These are phyloP conservation scores for Tachina fera DNA, from an alignment of 2,888 invertebrate species.

Conservation along the genomic window DNA sequence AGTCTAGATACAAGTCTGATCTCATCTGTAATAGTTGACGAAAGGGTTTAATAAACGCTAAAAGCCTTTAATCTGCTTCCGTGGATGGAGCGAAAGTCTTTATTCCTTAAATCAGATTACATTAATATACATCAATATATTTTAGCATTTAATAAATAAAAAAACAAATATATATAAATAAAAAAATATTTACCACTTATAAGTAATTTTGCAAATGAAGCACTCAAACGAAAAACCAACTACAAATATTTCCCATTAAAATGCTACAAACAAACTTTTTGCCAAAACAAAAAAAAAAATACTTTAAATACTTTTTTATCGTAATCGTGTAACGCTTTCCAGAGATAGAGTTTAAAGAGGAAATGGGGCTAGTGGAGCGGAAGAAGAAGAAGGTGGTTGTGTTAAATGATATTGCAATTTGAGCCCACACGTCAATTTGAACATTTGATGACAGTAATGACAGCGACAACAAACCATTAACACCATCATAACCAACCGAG, in stretches of 20 bases:
- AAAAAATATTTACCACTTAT: not conserved
- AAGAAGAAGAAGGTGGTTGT: not conserved
- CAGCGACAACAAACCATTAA: constrained; percentile 67
- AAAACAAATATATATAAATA: not conserved
- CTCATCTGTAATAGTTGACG: too few species aligned
- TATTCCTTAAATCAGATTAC: too few species aligned
- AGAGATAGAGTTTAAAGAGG: not conserved
- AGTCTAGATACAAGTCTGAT: too few species aligned
- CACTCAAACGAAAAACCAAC: not conserved
- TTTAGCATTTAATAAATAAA: not conserved
- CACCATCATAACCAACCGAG: constrained; percentile 57
- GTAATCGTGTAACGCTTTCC: constrained; percentile 31
- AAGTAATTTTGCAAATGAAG: not conserved
- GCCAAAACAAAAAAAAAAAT: not conserved
- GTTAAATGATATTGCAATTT: constrained; percentile 62
- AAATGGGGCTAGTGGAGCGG: not conserved
- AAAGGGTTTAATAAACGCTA: too few species aligned
- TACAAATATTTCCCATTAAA: constrained; percentile 48
- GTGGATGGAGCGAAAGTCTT: too few species aligned
- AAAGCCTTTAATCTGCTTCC: too few species aligned
- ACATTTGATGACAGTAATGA: constrained; percentile 65
- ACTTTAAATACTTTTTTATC: constrained; percentile 38
- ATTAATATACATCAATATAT: too few species aligned
- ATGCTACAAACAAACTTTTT: constrained; percentile 37
- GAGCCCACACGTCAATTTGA: constrained; percentile 58